Conservation (phyloP, 2,888 invertebrate genomes). For the Sarcophaga caerulescens region DNA sequence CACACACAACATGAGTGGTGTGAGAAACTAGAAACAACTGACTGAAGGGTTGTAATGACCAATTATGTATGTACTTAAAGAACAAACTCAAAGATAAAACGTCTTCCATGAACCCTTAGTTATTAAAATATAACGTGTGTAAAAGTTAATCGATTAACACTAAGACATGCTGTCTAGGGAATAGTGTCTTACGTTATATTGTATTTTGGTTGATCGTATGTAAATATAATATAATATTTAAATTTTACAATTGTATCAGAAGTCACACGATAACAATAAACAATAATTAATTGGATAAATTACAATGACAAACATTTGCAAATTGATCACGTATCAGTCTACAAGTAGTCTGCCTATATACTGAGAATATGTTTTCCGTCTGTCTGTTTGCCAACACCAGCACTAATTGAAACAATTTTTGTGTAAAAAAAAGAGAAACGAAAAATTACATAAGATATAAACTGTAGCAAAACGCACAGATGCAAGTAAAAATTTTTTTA, state of each 20-base stretch:
- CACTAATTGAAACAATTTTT: slow-evolving; percentile 22
- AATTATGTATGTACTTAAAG: too few species aligned
- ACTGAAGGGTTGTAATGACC: too few species aligned
- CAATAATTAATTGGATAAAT: slow-evolving; percentile 34
- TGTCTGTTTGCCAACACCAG: not conserved
- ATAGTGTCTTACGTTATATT: too few species aligned
- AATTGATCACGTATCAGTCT: not conserved
- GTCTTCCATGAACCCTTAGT: too few species aligned
- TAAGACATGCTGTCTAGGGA: too few species aligned
- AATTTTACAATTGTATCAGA: not conserved
- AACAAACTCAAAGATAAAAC: too few species aligned
- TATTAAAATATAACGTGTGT: too few species aligned
- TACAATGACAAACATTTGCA: slow-evolving; percentile 18
- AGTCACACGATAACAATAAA: slow-evolving; percentile 25
- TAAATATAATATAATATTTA: too few species aligned
- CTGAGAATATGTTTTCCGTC: not conserved
- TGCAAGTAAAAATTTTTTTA: slow-evolving; percentile 5
- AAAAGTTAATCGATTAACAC: too few species aligned
- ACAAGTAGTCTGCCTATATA: not conserved
- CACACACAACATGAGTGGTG: too few species aligned
- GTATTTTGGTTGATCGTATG: too few species aligned
- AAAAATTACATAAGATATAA: slow-evolving; percentile 54
- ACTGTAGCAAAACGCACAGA: not conserved
- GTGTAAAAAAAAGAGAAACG: not conserved
- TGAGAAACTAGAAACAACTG: too few species aligned